Percentiles rank a stretch among this genome's conserved stretches.
These are phyloP conservation scores for Lophotis ruficrista DNA, from an alignment of 2,113 vertebrate species.

Conservation along the genomic window DNA sequence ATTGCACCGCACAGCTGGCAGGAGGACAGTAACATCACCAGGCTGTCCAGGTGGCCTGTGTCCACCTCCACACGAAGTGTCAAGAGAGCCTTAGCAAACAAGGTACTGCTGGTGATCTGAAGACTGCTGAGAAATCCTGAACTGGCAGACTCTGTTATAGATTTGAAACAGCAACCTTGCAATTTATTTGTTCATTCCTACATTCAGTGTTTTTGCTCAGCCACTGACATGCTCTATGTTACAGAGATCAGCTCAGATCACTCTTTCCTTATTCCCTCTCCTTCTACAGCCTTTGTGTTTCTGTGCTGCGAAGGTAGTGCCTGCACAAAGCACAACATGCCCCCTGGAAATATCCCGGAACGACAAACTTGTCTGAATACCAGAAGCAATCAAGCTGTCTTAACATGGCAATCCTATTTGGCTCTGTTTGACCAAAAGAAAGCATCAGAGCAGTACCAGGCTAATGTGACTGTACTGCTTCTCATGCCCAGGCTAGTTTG, in stretches of 20 bases:
- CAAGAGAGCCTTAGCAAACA: neutral
- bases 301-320: neutral
- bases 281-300: neutral
- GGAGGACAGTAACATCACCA: neutral
- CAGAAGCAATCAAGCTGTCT: neutral
- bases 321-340: neutral
- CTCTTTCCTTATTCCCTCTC: neutral
- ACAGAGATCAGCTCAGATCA: neutral
- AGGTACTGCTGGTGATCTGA: neutral
- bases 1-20: neutral
- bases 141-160: neutral
- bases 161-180: neutral
- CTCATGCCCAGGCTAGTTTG: neutral
- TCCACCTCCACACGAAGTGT: accelerated
- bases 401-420: neutral
- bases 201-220: neutral
- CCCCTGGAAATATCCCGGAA: neutral
- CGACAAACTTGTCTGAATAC: neutral
- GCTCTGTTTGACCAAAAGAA: neutral
- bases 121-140: neutral
- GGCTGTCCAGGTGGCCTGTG: neutral
- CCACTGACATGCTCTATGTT: neutral
- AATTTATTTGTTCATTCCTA: neutral
- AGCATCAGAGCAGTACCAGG: neutral
- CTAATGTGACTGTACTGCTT: neutral